Conservation (phyloP, 2,888 invertebrate species). For the Drosophila nr. medialis region DNA sequence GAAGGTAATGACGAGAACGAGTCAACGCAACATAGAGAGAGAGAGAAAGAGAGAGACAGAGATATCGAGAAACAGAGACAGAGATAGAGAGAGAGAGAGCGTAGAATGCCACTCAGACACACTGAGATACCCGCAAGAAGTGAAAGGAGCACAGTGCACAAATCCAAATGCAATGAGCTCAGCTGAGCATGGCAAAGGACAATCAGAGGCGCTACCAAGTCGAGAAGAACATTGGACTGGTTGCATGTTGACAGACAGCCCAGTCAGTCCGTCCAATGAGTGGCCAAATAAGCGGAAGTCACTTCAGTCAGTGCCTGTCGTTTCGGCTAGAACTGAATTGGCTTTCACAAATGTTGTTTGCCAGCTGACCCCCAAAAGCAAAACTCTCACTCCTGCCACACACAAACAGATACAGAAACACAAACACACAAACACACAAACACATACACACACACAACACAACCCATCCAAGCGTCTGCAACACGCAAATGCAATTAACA, state of each 20-base stretch:
- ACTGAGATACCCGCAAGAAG: constrained; percentile 57
- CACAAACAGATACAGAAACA: neutral
- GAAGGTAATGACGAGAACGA: constrained; percentile 67
- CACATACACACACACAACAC: constrained; percentile 3
- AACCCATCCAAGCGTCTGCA: constrained; percentile 56
- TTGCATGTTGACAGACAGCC: constrained; percentile 53
- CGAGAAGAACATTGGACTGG: constrained; percentile 41
- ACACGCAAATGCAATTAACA: constrained; percentile 81
- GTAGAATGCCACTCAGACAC: constrained; percentile 10
- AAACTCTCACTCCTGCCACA: constrained; percentile 44
- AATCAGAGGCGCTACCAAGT: constrained; percentile 40
- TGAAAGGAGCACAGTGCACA: constrained; percentile 48
- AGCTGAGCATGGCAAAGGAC: constrained; percentile 25
- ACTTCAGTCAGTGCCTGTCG: constrained; percentile 58
- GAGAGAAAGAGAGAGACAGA: neutral
- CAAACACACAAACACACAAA: too few relatives aligned
- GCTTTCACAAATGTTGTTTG: constrained; percentile 75
- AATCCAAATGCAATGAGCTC: constrained; percentile 60
- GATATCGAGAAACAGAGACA: neutral
- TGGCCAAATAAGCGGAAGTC: constrained; percentile 64
- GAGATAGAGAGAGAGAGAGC: neutral
- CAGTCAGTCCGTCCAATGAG: neutral
- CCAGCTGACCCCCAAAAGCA: constrained; percentile 54
- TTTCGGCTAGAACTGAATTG: constrained; percentile 52
- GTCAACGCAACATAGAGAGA: neutral